Evolutionary conservation across 1,140 invertebrate genomes (phyloP).

Genomic region (Gonatopus flavifemur): DNA sequence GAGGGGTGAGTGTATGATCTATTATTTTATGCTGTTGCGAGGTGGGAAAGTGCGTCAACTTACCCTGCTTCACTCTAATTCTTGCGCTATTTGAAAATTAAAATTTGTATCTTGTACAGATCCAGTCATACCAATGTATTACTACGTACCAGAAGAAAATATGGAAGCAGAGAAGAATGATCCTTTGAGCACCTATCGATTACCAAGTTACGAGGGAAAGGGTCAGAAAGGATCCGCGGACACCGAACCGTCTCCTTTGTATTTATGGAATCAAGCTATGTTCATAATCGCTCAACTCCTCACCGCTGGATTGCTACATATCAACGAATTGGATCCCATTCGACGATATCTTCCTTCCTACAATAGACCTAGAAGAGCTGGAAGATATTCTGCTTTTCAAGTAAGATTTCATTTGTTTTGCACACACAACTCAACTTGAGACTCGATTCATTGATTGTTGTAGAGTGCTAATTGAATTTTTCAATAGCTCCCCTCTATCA

Average conservation of each 20-base stretch:
- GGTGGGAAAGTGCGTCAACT: slow-evolving; percentile 1
- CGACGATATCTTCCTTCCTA: slow-evolving; percentile 93
- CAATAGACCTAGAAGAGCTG: slow-evolving; percentile 86
- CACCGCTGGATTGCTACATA: slow-evolving; percentile 83
- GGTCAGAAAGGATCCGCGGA: slow-evolving; percentile 20
- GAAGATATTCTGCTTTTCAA: slow-evolving; percentile 95
- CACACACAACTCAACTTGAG: too few relatives aligned
- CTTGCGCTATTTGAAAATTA: too few relatives aligned
- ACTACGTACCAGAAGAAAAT: slow-evolving; percentile 82
- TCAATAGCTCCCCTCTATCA: too few relatives aligned
- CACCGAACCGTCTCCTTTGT: slow-evolving; percentile 65
- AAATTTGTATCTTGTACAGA: slow-evolving; percentile 59
- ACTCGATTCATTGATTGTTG: too few relatives aligned
- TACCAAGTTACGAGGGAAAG: slow-evolving; percentile 63
- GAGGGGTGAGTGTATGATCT: too few relatives aligned
- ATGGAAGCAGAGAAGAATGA: slow-evolving; percentile 74
- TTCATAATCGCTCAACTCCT: slow-evolving; percentile 92
- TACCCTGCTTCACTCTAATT: too few relatives aligned
- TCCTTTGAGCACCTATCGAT: slow-evolving; percentile 69
- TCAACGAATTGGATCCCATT: slow-evolving; percentile 96
- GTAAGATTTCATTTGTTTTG: slow-evolving; percentile 64
- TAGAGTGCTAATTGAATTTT: not conserved
- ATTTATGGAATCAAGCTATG: slow-evolving; percentile 91
- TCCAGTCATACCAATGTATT: slow-evolving; percentile 86
- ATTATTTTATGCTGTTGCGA: not conserved